Evolutionary conservation across 2,113 vertebrate species (phyloP).

Genomic region (Sceloporus undulatus): DNA sequence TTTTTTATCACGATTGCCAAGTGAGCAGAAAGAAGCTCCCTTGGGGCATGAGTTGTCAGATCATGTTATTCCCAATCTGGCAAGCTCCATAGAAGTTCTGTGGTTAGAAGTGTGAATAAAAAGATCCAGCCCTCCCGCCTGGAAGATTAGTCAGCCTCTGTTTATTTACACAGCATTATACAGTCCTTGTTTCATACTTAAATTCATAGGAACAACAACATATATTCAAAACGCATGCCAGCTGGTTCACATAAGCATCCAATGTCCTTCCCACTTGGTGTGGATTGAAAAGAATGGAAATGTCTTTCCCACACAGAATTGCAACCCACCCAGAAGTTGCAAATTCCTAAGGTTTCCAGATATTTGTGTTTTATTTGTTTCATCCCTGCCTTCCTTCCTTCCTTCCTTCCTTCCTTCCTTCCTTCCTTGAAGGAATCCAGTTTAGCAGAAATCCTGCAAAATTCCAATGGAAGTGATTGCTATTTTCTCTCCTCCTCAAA

Average conservation of each 20-base stretch:
- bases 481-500: not conserved
- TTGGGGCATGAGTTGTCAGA: constrained; percentile 51
- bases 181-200: constrained; percentile 68
- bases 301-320: constrained; percentile 8
- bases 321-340: constrained; percentile 43
- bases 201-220: constrained; percentile 65
- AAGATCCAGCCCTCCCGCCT: constrained; percentile 56
- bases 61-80: constrained; percentile 65
- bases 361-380: not conserved
- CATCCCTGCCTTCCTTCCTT: no score
- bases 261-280: constrained; percentile 44
- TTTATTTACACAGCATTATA: constrained; percentile 68
- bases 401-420: no score
- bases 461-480: not conserved
- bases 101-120: constrained; percentile 67
- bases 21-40: constrained; percentile 36
- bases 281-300: constrained; percentile 51
- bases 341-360: not conserved
- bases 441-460: not conserved
- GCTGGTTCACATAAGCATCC: constrained; percentile 60
- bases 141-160: constrained; percentile 58
- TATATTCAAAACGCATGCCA: constrained; percentile 58
- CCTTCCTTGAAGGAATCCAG: not conserved
- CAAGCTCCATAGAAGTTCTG: constrained; percentile 47
- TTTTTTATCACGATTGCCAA: constrained; percentile 32